Evolutionary conservation across 2,888 invertebrate species (phyloP).

Genomic region (Nyleta sp.): DNA sequence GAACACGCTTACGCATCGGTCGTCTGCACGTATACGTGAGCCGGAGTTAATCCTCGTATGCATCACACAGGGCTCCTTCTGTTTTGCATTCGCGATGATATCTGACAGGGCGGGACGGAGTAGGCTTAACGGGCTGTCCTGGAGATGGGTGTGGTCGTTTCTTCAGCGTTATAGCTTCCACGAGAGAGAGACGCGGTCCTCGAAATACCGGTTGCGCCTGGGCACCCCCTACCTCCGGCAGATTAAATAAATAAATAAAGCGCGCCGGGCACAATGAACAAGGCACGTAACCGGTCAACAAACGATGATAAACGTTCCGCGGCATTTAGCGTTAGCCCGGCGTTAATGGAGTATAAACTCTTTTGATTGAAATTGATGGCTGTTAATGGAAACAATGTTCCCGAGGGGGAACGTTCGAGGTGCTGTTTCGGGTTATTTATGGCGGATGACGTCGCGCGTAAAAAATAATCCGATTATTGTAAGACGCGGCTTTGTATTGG

Average conservation of each 20-base stretch:
- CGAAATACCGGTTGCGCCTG: constrained; percentile 64
- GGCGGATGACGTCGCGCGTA: not conserved
- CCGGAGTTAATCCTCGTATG: constrained; percentile 48
- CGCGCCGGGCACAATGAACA: constrained; percentile 41
- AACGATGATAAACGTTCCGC: constrained; percentile 64
- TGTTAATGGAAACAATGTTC: constrained; percentile 51
- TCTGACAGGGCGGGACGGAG: constrained; percentile 75
- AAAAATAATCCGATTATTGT: constrained; percentile 38
- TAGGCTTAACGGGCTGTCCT: constrained; percentile 77
- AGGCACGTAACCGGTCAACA: constrained; percentile 51
- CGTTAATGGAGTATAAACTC: constrained; percentile 57
- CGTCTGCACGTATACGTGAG: constrained; percentile 21
- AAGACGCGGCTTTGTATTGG: not conserved
- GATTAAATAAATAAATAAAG: constrained; percentile 65
- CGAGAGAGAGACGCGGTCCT: constrained; percentile 61
- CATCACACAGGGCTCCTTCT: constrained; percentile 71
- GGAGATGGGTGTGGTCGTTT: constrained; percentile 76
- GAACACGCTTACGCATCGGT: constrained; percentile 39
- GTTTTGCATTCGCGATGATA: constrained; percentile 80
- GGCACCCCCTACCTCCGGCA: constrained; percentile 35
- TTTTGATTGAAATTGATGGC: constrained; percentile 62
- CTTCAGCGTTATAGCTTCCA: constrained; percentile 68
- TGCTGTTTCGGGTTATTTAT: constrained; percentile 29
- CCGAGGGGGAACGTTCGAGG: too few relatives aligned
- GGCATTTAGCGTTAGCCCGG: constrained; percentile 51